Conservation (phyloP, 2,113 vertebrate genomes). For the Tachysurus fulvidraco region DNA sequence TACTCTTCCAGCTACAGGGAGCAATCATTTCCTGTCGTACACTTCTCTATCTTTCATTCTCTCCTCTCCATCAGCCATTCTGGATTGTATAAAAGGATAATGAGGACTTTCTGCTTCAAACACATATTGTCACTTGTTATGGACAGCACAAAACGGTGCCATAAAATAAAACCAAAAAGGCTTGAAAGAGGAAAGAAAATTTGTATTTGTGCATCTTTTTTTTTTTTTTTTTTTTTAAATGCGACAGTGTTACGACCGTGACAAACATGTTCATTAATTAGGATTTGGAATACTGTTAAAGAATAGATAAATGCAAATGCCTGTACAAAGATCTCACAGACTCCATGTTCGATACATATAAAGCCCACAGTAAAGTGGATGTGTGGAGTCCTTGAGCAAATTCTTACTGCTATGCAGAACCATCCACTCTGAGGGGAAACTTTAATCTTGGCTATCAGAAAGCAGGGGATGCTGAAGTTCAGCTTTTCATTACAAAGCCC, state of each 20-base stretch:
- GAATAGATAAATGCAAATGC: neutral
- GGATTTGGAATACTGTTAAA: neutral
- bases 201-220: neutral
- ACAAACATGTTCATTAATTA: neutral
- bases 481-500: neutral
- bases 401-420: neutral
- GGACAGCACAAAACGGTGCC: neutral
- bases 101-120: slow-evolving; percentile 25
- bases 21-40: neutral
- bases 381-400: slow-evolving; percentile 13
- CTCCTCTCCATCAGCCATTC: slow-evolving; percentile 45
- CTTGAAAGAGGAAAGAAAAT: neutral
- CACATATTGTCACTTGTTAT: slow-evolving; percentile 1
- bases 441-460: slow-evolving; percentile 8
- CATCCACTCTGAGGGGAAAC: neutral
- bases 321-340: neutral
- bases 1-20: slow-evolving; percentile 9
- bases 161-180: slow-evolving; percentile 1
- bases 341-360: neutral
- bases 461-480: neutral
- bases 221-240: too few relatives aligned
- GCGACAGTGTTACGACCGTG: neutral
- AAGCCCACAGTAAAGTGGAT: neutral
- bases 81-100: slow-evolving; percentile 18
- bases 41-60: slow-evolving; percentile 16